These are phyloP conservation scores for Panulirus ornatus DNA, from an alignment of 1,140 invertebrate species.

Conservation along the genomic window DNA sequence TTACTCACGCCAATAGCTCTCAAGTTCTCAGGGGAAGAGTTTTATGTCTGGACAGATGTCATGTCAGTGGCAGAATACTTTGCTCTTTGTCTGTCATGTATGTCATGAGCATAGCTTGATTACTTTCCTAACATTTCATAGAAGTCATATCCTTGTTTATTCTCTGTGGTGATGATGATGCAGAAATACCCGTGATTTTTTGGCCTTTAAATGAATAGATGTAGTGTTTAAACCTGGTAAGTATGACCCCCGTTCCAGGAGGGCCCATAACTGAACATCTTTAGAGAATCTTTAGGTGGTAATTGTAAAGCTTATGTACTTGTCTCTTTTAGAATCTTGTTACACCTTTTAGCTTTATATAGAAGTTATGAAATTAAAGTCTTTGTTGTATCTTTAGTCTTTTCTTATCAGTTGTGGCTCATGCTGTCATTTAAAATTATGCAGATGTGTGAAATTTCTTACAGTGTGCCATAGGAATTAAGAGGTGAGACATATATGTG, in stretches of 20 bases:
- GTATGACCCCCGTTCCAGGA: neutral
- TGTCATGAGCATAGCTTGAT: neutral
- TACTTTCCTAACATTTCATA: no score
- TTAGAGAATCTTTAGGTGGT: neutral
- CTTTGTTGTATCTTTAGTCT: constrained; percentile 36
- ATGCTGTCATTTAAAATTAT: neutral
- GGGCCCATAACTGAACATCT: neutral
- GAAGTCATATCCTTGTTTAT: neutral
- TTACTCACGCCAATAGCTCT: neutral
- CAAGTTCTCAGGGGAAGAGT: constrained; percentile 1
- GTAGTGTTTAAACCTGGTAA: neutral
- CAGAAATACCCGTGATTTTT: constrained; percentile 19
- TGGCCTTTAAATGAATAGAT: neutral
- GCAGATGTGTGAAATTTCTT: constrained; percentile 10
- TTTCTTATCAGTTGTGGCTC: constrained; percentile 17
- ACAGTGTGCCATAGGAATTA: neutral
- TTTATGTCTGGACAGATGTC: neutral
- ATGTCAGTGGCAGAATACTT: neutral
- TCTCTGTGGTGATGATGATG: neutral
- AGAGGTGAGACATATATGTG: constrained; percentile 6
- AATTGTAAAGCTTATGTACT: neutral
- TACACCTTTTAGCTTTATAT: constrained; percentile 28
- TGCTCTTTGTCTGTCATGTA: neutral
- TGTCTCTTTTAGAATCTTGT: constrained; percentile 28
- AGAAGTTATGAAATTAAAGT: constrained; percentile 48